Conservation (phyloP, 1,140 invertebrate genomes). For the Pogonognathellus flavescens region DNA sequence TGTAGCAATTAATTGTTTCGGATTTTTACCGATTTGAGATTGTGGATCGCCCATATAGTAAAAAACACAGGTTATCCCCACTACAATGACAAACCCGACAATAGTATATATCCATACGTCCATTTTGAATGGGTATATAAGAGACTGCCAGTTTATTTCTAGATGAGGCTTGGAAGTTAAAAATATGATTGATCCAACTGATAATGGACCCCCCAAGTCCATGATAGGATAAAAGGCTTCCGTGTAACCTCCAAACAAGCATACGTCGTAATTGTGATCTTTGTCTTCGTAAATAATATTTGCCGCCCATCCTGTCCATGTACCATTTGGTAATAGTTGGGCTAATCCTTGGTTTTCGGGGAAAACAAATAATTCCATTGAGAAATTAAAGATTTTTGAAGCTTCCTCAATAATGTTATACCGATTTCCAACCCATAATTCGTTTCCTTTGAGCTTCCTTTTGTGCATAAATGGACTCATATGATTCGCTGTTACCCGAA, state of each 20-base stretch:
- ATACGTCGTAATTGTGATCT: not conserved
- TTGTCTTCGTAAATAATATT: conserved; percentile 66
- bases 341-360: not conserved
- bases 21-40: no score
- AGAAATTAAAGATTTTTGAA: not conserved
- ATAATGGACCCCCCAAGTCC: not conserved
- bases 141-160: not conserved
- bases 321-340: not conserved
- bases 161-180: not conserved
- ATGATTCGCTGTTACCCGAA: not conserved
- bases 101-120: not conserved
- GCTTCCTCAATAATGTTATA: not conserved
- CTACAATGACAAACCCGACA: not conserved
- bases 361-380: not conserved
- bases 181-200: not conserved
- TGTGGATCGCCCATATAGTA: no score
- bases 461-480: not conserved
- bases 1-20: not conserved
- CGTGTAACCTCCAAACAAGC: not conserved
- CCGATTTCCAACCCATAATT: not conserved
- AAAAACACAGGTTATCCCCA: no score
- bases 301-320: not conserved
- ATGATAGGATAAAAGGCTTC: not conserved
- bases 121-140: not conserved
- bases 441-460: not conserved